Percentiles rank a stretch among this genome's conserved stretches.
Evolutionary conservation across 2,888 invertebrate genomes (phyloP).

Genomic region (Vannuccia rotundouncinata): DNA sequence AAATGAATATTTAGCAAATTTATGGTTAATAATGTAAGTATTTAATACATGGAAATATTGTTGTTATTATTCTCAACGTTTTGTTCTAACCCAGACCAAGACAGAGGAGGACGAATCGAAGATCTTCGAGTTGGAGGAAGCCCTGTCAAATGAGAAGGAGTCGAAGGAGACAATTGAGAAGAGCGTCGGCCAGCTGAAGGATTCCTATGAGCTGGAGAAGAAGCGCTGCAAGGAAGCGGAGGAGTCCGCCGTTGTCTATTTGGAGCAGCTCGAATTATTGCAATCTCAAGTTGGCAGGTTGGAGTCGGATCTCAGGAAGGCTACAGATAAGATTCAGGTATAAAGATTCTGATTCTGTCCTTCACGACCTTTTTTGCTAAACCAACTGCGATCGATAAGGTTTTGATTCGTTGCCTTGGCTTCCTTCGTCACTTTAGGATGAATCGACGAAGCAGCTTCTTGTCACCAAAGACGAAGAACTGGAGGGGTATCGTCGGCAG

Average conservation of each 20-base stretch:
- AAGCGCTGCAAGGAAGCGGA: conserved; percentile 42
- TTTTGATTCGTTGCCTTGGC: not conserved
- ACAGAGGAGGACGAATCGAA: conserved; percentile 47
- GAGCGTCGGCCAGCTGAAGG: conserved; percentile 42
- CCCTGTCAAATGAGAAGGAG: conserved; percentile 45
- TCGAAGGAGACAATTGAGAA: conserved; percentile 45
- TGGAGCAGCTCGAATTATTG: conserved; percentile 50
- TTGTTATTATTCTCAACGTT: too few species aligned
- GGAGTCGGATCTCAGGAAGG: not conserved
- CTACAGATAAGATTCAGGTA: conserved; percentile 6
- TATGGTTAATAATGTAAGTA: too few species aligned
- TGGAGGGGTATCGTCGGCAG: not conserved
- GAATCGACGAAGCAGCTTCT: not conserved
- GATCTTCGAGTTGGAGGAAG: conserved; percentile 46
- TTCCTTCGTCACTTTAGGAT: not conserved
- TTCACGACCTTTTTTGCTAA: not conserved
- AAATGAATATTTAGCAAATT: too few species aligned
- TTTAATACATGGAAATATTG: too few species aligned
- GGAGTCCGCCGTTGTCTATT: conserved; percentile 46
- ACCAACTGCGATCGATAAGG: not conserved
- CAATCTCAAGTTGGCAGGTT: not conserved
- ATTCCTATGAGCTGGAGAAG: conserved; percentile 34
- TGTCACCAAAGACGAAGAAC: not conserved
- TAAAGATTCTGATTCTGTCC: not conserved
- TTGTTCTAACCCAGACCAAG: too few species aligned